Conservation (phyloP, 1,140 invertebrate genomes). For the Apolygus lucorum region DNA sequence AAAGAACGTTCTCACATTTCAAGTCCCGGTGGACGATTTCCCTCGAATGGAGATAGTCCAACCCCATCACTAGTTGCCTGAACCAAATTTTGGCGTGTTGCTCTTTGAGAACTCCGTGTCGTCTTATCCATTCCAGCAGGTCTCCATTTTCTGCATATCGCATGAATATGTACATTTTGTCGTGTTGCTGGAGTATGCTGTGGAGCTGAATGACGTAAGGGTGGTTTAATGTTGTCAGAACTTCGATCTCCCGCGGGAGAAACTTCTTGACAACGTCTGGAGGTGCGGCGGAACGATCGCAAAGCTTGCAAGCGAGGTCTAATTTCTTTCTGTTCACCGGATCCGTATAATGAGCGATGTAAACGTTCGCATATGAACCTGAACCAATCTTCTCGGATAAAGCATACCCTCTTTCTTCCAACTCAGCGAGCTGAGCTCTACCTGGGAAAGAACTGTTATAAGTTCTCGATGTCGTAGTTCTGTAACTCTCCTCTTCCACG, state of each 20-base stretch:
- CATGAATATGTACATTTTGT: slow-evolving; percentile 18
- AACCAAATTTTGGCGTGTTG: slow-evolving; percentile 49
- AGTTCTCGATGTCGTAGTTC: background rate
- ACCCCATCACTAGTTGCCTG: slow-evolving; percentile 66
- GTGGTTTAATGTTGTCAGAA: slow-evolving; percentile 9
- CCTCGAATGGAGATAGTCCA: slow-evolving; percentile 72
- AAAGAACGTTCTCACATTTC: slow-evolving; percentile 83
- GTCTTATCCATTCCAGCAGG: slow-evolving; percentile 10
- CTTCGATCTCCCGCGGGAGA: slow-evolving; percentile 13
- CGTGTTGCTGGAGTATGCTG: slow-evolving; percentile 4
- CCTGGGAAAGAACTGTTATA: too few species aligned
- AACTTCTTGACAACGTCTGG: slow-evolving; percentile 32
- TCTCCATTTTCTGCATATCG: slow-evolving; percentile 15
- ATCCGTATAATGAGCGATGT: background rate
- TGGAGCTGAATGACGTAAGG: slow-evolving; percentile 11
- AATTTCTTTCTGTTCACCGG: background rate
- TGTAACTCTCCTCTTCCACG: too few species aligned
- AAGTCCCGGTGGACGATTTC: slow-evolving; percentile 80
- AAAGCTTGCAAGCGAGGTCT: slow-evolving; percentile 76
- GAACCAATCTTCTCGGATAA: background rate
- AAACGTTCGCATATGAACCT: background rate
- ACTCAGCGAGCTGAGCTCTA: background rate
- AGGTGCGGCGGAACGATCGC: slow-evolving; percentile 75
- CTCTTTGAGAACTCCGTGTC: background rate
- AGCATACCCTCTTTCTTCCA: background rate